Evolutionary conservation across 2,888 invertebrate genomes (phyloP).

Genomic region (Drosophila colorata): DNA sequence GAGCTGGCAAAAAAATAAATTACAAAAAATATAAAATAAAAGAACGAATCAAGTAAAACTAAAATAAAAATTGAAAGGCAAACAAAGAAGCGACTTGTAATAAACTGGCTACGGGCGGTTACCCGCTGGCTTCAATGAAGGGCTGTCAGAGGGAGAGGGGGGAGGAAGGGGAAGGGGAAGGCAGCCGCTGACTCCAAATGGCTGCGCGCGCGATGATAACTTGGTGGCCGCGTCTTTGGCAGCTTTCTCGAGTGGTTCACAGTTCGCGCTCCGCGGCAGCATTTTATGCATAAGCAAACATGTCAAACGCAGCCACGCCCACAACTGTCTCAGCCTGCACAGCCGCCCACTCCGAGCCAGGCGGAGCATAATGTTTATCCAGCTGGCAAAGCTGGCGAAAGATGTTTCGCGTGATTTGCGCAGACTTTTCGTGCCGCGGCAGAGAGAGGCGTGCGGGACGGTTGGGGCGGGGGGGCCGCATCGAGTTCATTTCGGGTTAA

Average conservation of each 20-base stretch:
- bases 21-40: background rate
- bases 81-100: slow-evolving; percentile 72
- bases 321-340: background rate
- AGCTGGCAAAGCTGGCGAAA: slow-evolving; percentile 75
- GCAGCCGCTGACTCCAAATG: slow-evolving; percentile 26
- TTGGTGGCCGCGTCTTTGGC: slow-evolving; percentile 55
- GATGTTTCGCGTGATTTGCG: slow-evolving; percentile 78
- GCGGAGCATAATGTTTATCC: slow-evolving; percentile 73
- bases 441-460: background rate
- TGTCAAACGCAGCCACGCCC: slow-evolving; percentile 68
- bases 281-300: slow-evolving; percentile 80
- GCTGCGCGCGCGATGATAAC: slow-evolving; percentile 67
- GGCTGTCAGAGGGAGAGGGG: background rate
- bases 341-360: slow-evolving; percentile 1
- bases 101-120: slow-evolving; percentile 64
- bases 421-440: slow-evolving; percentile 19
- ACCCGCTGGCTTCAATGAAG: slow-evolving; percentile 15
- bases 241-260: slow-evolving; percentile 58
- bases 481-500: slow-evolving; percentile 77
- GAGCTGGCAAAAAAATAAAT: slow-evolving; percentile 29
- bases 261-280: slow-evolving; percentile 45
- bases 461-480: slow-evolving; percentile 1
- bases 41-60: slow-evolving; percentile 59
- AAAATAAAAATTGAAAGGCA: slow-evolving; percentile 80
- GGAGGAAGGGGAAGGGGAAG: background rate